Percentiles rank a stretch among this genome's conserved stretches.
These are phyloP conservation scores for Scaptomyza parva DNA, from an alignment of 2,888 invertebrate species.

Conservation along the genomic window DNA sequence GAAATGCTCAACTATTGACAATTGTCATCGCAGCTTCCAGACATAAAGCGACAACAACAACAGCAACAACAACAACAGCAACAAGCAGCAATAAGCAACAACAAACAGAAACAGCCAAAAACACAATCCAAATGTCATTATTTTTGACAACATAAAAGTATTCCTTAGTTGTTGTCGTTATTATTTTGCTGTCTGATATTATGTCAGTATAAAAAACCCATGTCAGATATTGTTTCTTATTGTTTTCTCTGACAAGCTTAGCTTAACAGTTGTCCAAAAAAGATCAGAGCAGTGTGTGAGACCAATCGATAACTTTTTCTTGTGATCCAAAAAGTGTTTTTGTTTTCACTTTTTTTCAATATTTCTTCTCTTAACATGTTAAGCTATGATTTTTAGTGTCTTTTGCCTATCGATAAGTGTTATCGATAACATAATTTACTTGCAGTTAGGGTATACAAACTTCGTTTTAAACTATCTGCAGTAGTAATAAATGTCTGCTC, in stretches of 20 bases:
- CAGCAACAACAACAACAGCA: neutral
- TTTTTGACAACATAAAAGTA: constrained; percentile 7
- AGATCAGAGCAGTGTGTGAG: too few species aligned
- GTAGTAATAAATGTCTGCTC: neutral
- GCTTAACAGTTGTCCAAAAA: neutral
- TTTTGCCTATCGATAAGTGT: neutral
- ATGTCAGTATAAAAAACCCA: neutral
- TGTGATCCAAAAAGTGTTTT: too few species aligned
- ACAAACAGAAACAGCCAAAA: neutral
- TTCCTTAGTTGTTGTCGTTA: neutral
- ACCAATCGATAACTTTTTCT: neutral
- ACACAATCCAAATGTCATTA: neutral
- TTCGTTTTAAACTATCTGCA: neutral
- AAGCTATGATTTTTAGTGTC: neutral
- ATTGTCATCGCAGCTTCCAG: constrained; percentile 13
- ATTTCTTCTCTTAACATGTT: too few species aligned
- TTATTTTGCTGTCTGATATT: neutral
- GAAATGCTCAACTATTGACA: constrained; percentile 26
- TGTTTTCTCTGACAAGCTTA: neutral
- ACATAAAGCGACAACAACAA: too few species aligned
- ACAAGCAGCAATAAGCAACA: neutral
- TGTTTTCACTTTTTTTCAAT: too few species aligned
- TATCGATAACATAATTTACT: neutral
- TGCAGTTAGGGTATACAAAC: constrained; percentile 8
- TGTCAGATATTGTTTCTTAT: neutral